A percentile compares a stretch with the other conserved stretches of the same genome.
phyloP scores from a whole-genome alignment of 2,888 invertebrate species.

The Drosophila melanosoma region DNA sequence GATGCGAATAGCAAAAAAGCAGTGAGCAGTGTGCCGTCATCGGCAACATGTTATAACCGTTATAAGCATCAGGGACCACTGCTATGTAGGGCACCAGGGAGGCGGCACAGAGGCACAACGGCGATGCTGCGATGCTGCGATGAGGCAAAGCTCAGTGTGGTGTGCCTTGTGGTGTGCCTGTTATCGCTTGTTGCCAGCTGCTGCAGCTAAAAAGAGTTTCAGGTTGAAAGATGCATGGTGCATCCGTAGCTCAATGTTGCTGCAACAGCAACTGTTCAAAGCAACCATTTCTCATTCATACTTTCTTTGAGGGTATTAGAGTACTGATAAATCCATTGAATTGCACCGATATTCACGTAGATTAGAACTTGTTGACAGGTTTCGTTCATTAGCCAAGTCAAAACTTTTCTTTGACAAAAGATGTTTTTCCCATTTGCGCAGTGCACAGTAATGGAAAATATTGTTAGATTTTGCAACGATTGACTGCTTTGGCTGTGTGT shows the following conservation, averaged over 20 bases:
- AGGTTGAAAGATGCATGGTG: neutral
- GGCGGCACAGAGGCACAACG: neutral
- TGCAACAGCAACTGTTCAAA: neutral
- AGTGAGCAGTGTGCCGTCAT: constrained; percentile 32
- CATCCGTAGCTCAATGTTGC: neutral
- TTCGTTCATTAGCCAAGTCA: neutral
- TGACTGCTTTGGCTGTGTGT: constrained; percentile 53
- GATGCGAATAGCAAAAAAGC: neutral
- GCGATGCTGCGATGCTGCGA: too few relatives aligned
- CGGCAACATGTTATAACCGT: constrained; percentile 45
- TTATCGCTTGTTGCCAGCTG: neutral
- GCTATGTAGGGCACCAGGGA: constrained; percentile 33
- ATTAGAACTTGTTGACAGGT: neutral
- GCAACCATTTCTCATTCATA: neutral
- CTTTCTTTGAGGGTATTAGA: constrained; percentile 1
- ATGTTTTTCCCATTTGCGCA: neutral
- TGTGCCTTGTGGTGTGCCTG: neutral
- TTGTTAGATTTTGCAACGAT: constrained; percentile 17
- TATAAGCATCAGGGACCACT: constrained; percentile 14
- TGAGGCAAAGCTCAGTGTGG: neutral
- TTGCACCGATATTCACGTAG: neutral
- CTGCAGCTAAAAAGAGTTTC: neutral
- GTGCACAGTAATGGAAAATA: neutral
- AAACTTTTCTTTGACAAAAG: neutral
- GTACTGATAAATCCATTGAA: constrained; percentile 8